Evolutionary conservation across 2,797 vertebrate genomes (phyloP).

Genomic region (Margarornis squamiger): DNA sequence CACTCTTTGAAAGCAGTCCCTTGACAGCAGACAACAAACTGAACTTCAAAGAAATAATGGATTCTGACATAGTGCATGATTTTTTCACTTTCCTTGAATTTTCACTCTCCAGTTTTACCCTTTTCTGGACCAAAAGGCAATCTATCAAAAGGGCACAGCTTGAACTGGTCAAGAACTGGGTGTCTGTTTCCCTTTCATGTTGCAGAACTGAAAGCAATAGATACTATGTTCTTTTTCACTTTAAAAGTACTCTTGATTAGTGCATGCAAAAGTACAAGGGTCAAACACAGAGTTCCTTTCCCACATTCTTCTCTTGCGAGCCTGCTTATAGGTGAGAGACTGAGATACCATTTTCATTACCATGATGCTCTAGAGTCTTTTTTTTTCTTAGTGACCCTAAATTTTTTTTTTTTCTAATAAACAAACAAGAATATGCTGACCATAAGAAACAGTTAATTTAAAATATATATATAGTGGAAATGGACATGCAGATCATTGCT

Average conservation of each 20-base stretch:
- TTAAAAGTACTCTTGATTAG: background rate
- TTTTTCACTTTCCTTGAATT: constrained; percentile 31
- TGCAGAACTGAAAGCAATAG: background rate
- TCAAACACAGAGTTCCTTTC: background rate
- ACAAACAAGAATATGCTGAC: background rate
- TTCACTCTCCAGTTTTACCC: constrained; percentile 10
- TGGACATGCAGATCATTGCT: background rate
- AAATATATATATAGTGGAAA: background rate
- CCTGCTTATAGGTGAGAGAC: background rate
- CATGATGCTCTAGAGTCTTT: background rate
- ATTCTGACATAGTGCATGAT: background rate
- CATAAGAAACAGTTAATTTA: background rate
- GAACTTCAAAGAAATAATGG: constrained; percentile 39
- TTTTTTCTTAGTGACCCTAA: background rate
- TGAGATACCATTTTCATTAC: background rate
- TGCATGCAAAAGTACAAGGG: background rate
- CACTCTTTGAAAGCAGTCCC: constrained; percentile 56
- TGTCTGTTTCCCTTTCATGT: constrained; percentile 23
- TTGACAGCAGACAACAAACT: constrained; percentile 55
- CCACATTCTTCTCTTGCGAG: background rate
- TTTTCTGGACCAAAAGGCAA: background rate
- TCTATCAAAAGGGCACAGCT: constrained; percentile 11
- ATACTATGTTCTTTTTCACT: background rate
- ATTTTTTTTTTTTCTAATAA: background rate
- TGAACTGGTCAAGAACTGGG: constrained; percentile 34